Evolutionary conservation across 2,113 vertebrate genomes (phyloP), one percentile per base, ranked within the genome.

Genomic region (Melanerpes aurifrons): DNA sequence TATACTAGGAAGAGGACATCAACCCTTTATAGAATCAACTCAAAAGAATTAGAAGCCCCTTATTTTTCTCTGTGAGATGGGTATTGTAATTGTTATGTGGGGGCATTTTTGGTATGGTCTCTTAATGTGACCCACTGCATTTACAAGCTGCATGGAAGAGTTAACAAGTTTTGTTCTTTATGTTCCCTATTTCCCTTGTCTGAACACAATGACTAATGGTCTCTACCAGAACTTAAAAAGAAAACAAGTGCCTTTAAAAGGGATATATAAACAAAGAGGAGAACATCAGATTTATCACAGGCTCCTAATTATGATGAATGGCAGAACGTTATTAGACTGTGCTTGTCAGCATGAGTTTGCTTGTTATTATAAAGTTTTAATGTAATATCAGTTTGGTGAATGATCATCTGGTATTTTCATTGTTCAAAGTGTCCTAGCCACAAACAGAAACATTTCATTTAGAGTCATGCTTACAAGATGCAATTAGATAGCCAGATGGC

Each of bases 241-340:
- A 54, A 82, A 76, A 25, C 47, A 45, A 92, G 35, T 71, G 24
- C 31, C 57, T 91, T 89, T 64, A 57, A 89, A 73, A 66, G 28
- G 29, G 19, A 67, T 50, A 32, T 53, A 31, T 79, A 53, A 19
- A 75, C 25, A 69, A 18, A 61, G 48, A 29, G 18, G 47, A 50
- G 63, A 86, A 53, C 9, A 74, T 29, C 35, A n/a, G 40, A 78
- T 54, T 54, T 71, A 56, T 92, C 78, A 80, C 43, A 83, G 45
- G 31, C 68, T 80, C 68, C 58, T 83, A 92, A 85, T 96, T 90
- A 63, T 84, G 79, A 56, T 81, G 40, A 90, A 92, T 56, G 72
- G 31, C 53, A 89, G 64, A 47, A 79, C 7, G 21, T n/a, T 86
- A 69, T 66, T 84, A 70, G 48, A 16, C 70, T 32, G 45, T 1